Evolutionary conservation across 1,140 invertebrate species (phyloP), one percentile per base, ranked within the genome.

Genomic region (Drosophila melanogaster): DNA sequence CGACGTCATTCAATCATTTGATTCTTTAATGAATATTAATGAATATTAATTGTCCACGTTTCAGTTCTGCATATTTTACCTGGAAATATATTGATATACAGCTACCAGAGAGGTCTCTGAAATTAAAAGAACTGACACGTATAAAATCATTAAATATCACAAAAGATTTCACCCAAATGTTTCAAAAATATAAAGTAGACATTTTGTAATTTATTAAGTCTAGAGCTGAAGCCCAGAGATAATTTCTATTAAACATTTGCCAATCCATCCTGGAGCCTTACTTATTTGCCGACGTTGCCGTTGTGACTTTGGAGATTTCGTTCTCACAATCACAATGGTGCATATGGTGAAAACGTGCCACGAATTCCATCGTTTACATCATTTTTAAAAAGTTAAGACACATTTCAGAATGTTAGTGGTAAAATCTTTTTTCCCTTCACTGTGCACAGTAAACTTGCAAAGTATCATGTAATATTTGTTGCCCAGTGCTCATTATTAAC

Each of bases 391-490:
- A 0, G 10, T 2, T 6, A 7, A 11, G 17, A 38, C 15, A 4
- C 14, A 19, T 19, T 17, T 19, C 11, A n/a, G n/a, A 19, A 6
- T 35, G 12, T n/a, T 7, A 17, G 4, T 7, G n/a, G 0, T 30
- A 4, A 30, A 47, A 7, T 15, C 11, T 41, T 40, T 12, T 30
- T 14, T 54, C 6, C n/a, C 17, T 24, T 19, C 30, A 22, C 14
- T 14, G 14, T 3, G 54, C 15, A 15, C 69, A 65, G 59, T 70
- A 64, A 61, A 66, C 50, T 50, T 46, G 58, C 75, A 54, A 61
- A 85, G 62, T 73, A 81, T 81, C 66, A 84, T 84, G 73, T 85
- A 86, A 85, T 81, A 77, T 77, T 69, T 53, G 44, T 76, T 84
- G 24, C 44, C 47, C 22, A 59, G 58, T 58, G 24, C 17, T 56